These are phyloP conservation scores for Shargacucullia verbasci DNA, from an alignment of 2,888 invertebrate species.

Conservation along the genomic window DNA sequence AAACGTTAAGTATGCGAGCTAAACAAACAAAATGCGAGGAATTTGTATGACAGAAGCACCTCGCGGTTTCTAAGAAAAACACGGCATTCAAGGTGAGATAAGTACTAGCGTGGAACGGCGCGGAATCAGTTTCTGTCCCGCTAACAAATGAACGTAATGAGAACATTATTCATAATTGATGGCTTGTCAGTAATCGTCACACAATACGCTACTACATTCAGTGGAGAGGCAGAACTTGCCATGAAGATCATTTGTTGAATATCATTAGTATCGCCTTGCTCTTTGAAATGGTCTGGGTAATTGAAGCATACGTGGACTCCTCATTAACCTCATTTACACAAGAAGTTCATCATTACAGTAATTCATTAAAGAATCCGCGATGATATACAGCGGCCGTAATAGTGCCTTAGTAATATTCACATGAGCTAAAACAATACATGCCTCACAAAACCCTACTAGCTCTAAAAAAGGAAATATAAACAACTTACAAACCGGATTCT, in stretches of 20 bases:
- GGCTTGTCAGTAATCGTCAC: constrained; percentile 10
- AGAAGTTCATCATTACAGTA: too few relatives aligned
- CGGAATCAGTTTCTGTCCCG: constrained; percentile 54
- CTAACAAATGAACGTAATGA: constrained; percentile 49
- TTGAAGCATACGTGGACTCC: too few relatives aligned
- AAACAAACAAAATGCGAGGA: constrained; percentile 67
- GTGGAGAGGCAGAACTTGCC: neutral
- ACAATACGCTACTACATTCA: constrained; percentile 4
- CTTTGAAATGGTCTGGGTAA: too few relatives aligned
- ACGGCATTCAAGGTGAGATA: constrained; percentile 72
- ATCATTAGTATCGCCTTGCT: too few relatives aligned
- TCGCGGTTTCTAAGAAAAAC: constrained; percentile 71
- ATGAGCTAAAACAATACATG: too few relatives aligned
- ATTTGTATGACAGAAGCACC: constrained; percentile 72
- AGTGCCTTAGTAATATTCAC: too few relatives aligned
- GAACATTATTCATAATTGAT: constrained; percentile 42
- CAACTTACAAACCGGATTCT: neutral
- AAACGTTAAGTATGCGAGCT: constrained; percentile 49
- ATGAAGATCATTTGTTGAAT: too few relatives aligned
- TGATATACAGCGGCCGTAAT: too few relatives aligned
- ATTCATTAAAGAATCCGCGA: too few relatives aligned
- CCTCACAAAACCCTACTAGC: too few relatives aligned
- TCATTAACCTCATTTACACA: too few relatives aligned
- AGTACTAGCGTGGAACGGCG: constrained; percentile 55
- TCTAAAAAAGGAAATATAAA: too few relatives aligned